Evolutionary conservation across 2,888 invertebrate genomes (phyloP), one percentile per base, ranked within the genome.

Genomic region (Crocallis elinguaria): DNA sequence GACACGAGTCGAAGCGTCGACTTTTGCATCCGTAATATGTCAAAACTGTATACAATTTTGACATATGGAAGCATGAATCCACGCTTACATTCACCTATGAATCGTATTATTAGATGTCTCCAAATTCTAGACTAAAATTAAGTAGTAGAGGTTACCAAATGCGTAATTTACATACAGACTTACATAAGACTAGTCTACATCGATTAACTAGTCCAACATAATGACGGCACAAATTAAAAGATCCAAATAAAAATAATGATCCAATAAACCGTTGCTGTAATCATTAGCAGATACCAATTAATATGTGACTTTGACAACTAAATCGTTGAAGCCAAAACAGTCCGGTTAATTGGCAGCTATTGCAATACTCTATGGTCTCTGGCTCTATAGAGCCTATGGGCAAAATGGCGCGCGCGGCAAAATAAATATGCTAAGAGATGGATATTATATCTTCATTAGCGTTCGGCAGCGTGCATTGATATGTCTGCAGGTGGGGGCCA

Each of bases 381-480:
- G 32, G 23, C 8, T 50, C 30, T 46, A 42, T 44, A 78, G 76
- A 75, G 78, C 79, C 84, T 84, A 82, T 81, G 82, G 84, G 79
- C 86, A 63, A 64, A 69, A 62, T 64, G 78, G 80, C 81, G 79
- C 75, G 77, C 76, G 81, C 82, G 75, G 85, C 75, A 81, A 84
- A 85, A 88, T 88, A 86, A 88, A 87, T 86, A 84, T 84, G 79
- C 77, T 75, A 71, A 71, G 74, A 81, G 86, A 83, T 86, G 79
- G 88, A 91, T 91, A 91, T 91, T 91, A 90, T 90, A 90, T 90
- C 90, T 91, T 91, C 90, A 91, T 91, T 91, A 90, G 80, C 82
- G 88, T 82, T 76, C 77, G 67, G 79, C 71, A 74, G 79, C 73
- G 65, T 67, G 86, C 88, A 91, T 91, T 91, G 89, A 90, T 90